Evolutionary conservation across 2,113 vertebrate species (phyloP).

Genomic region (Halichoeres trimaculatus): DNA sequence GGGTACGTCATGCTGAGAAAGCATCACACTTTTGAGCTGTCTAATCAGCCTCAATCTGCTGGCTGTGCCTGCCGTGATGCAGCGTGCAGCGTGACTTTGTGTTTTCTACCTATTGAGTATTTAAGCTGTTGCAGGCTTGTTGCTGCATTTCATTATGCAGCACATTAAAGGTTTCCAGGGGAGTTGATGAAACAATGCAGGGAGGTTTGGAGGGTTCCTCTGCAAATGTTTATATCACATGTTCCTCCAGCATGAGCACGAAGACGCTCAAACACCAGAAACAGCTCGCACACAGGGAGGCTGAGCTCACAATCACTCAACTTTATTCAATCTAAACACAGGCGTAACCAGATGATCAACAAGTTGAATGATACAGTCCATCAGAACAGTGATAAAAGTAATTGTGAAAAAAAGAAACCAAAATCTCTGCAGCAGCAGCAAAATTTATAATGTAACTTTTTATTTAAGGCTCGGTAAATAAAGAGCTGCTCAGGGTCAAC

Average conservation of each 20-base stretch:
- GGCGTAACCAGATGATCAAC: no score
- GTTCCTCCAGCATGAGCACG: slow-evolving; percentile 16
- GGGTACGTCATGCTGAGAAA: slow-evolving; percentile 54
- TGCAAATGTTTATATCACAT: slow-evolving; percentile 22
- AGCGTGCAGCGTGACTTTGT: slow-evolving; percentile 8
- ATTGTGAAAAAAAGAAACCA: no score
- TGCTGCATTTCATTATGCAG: slow-evolving; percentile 58
- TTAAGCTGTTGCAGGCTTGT: slow-evolving; percentile 46
- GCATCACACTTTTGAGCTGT: slow-evolving; percentile 56
- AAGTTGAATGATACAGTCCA: no score
- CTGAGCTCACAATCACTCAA: no score
- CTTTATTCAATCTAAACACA: no score
- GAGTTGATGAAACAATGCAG: slow-evolving; percentile 49
- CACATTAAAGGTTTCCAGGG: slow-evolving; percentile 48
- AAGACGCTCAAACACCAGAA: slow-evolving; percentile 26
- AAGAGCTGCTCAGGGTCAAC: no score
- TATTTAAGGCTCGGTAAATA: no score
- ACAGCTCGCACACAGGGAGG: background rate
- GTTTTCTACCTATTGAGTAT: slow-evolving; percentile 58
- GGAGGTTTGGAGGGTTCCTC: slow-evolving; percentile 12
- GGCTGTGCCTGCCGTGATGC: slow-evolving; percentile 25
- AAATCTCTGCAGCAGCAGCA: no score
- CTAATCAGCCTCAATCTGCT: slow-evolving; percentile 66
- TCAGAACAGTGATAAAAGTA: no score
- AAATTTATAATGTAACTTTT: no score